Percentiles rank a stretch among this genome's conserved stretches.
Evolutionary conservation across 1,140 invertebrate species (phyloP).

Genomic region (Caenorhabditis remanei): DNA sequence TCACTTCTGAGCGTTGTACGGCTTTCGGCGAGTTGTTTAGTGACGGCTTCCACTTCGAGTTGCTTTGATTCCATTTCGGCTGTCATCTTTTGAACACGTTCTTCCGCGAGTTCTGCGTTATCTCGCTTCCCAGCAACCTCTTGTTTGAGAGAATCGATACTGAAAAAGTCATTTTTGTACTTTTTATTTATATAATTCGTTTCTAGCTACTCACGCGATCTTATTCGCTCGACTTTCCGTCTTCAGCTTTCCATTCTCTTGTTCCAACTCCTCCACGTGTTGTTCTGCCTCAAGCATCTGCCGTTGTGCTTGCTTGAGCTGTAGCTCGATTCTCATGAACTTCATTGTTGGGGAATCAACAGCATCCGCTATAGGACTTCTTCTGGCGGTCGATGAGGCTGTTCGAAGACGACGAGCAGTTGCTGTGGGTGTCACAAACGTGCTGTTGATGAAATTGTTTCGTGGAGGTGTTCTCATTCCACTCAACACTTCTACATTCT

Average conservation of each 20-base stretch:
- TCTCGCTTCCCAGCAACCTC: background rate
- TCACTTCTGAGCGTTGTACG: background rate
- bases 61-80: background rate
- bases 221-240: background rate
- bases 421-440: background rate
- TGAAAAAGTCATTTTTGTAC: background rate
- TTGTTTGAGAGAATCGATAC: background rate
- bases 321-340: slow-evolving; percentile 21
- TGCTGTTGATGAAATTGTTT: background rate
- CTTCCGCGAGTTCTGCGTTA: background rate
- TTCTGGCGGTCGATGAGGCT: background rate
- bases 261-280: background rate
- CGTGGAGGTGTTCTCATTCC: background rate
- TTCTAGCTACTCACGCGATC: background rate
- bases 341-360: slow-evolving; percentile 38
- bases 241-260: background rate
- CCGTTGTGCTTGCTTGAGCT: slow-evolving; percentile 4
- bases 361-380: slow-evolving; percentile 29
- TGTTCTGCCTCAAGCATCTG: background rate
- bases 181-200: no score
- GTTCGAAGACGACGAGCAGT: background rate
- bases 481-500: background rate
- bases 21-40: background rate
- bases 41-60: background rate
- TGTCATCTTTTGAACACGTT: background rate